Conservation (phyloP, 64 coral and sea anemone species). For the Astreopora myriophthalma region DNA sequence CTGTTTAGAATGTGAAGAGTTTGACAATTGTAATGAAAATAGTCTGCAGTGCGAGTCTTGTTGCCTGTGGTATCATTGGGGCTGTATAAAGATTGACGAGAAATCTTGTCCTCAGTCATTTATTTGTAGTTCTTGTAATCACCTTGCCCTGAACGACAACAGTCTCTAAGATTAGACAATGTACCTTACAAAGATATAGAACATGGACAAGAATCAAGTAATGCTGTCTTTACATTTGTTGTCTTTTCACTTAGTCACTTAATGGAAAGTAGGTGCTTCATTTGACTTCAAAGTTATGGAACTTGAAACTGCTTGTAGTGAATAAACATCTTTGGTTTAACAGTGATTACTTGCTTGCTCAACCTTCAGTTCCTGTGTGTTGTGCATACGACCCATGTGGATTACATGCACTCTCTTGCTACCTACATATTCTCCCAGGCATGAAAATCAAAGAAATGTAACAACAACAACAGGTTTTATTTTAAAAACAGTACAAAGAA, state of each 20-base stretch:
- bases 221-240: not conserved
- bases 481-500: too few species aligned
- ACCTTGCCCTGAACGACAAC: not conserved
- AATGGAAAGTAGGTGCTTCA: not conserved
- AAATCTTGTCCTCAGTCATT: slow-evolving; percentile 63
- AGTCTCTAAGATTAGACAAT: too few species aligned
- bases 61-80: slow-evolving; percentile 28
- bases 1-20: slow-evolving; percentile 46
- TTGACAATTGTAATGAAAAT: slow-evolving; percentile 34
- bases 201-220: not conserved
- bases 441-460: too few species aligned
- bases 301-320: not conserved
- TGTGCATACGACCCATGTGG: not conserved
- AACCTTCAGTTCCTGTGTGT: not conserved
- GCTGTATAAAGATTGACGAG: not conserved
- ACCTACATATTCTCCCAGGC: too few species aligned
- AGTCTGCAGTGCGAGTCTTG: slow-evolving; percentile 14
- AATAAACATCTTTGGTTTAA: not conserved
- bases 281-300: not conserved
- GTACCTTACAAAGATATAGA: too few species aligned
- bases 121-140: not conserved
- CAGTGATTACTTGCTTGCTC: not conserved
- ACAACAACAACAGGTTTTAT: too few species aligned
- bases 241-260: not conserved
- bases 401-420: not conserved